Base-by-base conservation (phyloP, 1,140 invertebrate genomes). In the Propsilocerus akamusi region DNA sequence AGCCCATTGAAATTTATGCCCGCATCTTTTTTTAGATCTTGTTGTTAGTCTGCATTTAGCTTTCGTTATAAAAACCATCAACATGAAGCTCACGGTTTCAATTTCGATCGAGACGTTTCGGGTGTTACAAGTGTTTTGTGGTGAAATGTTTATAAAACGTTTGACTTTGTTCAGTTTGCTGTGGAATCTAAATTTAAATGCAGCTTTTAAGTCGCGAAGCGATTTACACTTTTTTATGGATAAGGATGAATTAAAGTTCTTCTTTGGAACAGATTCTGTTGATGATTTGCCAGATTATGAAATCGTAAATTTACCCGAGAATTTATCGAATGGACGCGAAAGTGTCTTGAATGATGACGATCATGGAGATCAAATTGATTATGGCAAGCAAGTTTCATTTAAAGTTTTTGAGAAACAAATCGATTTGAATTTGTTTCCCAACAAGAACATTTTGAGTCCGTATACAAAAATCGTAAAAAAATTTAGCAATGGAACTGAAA, bases 391-490 rank as follows among this genome's bases (percentile, higher is more conserved):
- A 12, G 51, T 23, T 28, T 6, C 11, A 3, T 34, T 53, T 50
- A 46, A 41, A 48, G 46, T 23, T 25, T 50, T 23, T 60, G 61
- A 37, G 46, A 66, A 62, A 32, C 55, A 57, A 5, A 57, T 74
- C 6, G 52, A 67, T 34, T 57, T 73, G 26, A 61, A 57, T 52
- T 53, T 76, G 26, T 63, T 57, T 48, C 65, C 59, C 53, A 76
- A 76, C 51, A 56, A 63, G n/a, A 66, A 63, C 25, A 61, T 76
- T 12, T 24, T 67, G 22, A 53, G 67, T 3, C 56, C 67, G 1
- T 54, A 59, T 30, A 70, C 74, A 50, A 66, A 70, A 64, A 59
- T 71, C 4, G 70, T 67, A 56, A 61, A 65, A 24, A 63, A 68
- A 51, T 56, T 58, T 25, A 56, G 53, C 6, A 53, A 60, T 46